A percentile compares a stretch with the other conserved stretches of the same genome.
Conservation (phyloP, 2,888 invertebrate species). For the Phyllotreta striolata region DNA sequence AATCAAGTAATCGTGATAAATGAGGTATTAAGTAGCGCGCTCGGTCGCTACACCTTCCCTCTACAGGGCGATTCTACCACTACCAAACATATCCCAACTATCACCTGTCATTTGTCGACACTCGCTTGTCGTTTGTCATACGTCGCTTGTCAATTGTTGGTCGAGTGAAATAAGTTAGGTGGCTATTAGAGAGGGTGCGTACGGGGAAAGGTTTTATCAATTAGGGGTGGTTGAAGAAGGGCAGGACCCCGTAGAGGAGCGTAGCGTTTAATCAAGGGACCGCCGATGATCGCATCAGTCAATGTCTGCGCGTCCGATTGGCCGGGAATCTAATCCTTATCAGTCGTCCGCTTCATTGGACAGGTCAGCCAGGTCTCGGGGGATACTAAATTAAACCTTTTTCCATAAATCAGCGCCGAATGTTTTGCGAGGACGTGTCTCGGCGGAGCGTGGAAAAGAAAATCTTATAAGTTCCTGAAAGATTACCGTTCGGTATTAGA, state of each 20-base stretch:
- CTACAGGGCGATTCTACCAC: too few relatives aligned
- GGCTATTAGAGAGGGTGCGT: background rate
- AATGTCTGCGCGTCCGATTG: slow-evolving; percentile 57
- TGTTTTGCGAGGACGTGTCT: slow-evolving; percentile 35
- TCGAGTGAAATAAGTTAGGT: too few relatives aligned
- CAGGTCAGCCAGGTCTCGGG: slow-evolving; percentile 56
- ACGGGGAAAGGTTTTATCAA: background rate
- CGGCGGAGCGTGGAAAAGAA: slow-evolving; percentile 19
- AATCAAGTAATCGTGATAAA: slow-evolving; percentile 58
- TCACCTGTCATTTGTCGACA: background rate
- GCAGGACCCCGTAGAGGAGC: background rate
- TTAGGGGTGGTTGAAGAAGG: too few relatives aligned
- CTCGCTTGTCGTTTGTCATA: background rate
- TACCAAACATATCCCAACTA: too few relatives aligned
- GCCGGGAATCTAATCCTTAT: slow-evolving; percentile 58
- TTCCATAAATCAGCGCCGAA: slow-evolving; percentile 55
- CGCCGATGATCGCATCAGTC: slow-evolving; percentile 60
- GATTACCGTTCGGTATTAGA: too few relatives aligned
- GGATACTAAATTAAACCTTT: slow-evolving; percentile 55
- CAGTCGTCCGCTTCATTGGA: slow-evolving; percentile 59
- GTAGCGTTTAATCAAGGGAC: slow-evolving; percentile 57
- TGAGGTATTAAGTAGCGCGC: slow-evolving; percentile 57
- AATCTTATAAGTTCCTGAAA: too few relatives aligned
- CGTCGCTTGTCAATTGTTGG: too few relatives aligned
- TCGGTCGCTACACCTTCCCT: slow-evolving; percentile 41